Base-by-base conservation (phyloP, 2,113 vertebrate genomes). In the Limanda limanda region DNA sequence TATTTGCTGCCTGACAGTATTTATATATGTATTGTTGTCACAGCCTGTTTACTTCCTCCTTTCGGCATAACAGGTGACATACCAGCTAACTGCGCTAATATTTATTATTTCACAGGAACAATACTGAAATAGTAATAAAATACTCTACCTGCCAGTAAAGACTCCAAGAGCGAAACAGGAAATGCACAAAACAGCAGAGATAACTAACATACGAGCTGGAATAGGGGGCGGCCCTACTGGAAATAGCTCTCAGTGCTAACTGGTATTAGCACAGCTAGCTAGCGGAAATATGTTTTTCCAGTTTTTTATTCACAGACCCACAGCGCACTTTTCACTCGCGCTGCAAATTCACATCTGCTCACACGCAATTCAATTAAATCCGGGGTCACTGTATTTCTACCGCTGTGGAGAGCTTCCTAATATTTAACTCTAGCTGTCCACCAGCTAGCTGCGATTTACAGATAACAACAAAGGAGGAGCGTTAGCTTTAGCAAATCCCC, bases 401-500 rank as follows among this genome's bases (percentile, higher is more conserved):
- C 4, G 0, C 9, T 35, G 72, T 23, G 4, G n/a, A 27, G 10
- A 23, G 55, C 12, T 56, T 31, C 58, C 1, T 48, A n/a, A 54
- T 54, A 1, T 27, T 69, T 64, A 24, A 56, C 21, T 17, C 59
- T 63, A 20, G 17, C 13, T 68, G 21, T 7, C 7, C 40, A 60
- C 14, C 61, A 78, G 89, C 86, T 84, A 69, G 80, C 71, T 77
- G 23, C 35, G 71, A 21, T 67, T 80, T 89, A 83, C 64, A 68
- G 80, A 89, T 86, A 92, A 93, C 84, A 92, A 93, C 92, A 92
- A 93, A 92, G 91, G 84, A 87, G 86, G 68, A 84, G 83, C 76
- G 86, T 76, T 86, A 90, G 82, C 95, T 91, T 51, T 0, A 76
- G 81, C 78, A 66, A 83, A 86, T 77, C 76, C 81, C 77, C 71